phyloP scores from a whole-genome alignment of 2,797 vertebrate species.

The Microhierax caerulescens region DNA sequence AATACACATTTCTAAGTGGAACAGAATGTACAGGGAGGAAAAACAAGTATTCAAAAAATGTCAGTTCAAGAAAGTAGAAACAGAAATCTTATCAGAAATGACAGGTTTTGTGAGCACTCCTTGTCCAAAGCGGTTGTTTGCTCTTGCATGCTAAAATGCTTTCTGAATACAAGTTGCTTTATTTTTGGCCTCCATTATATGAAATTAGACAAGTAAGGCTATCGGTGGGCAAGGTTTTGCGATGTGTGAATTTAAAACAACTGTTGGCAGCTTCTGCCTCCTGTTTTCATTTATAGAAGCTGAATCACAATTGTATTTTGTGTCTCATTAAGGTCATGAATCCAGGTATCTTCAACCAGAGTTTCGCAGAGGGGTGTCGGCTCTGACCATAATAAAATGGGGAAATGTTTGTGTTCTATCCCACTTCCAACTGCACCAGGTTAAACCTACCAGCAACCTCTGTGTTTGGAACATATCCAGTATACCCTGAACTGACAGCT shows the following conservation, averaged over 20 bases:
- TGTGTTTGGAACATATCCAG: neutral
- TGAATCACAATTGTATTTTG: neutral
- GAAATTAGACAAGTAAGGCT: neutral
- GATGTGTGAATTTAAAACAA: neutral
- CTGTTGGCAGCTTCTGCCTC: neutral
- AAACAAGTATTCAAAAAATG: constrained; percentile 2
- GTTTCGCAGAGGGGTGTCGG: neutral
- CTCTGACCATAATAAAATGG: neutral
- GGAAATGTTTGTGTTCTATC: neutral
- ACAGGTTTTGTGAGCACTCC: neutral
- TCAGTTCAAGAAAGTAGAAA: neutral
- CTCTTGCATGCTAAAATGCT: neutral
- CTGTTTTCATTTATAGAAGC: neutral
- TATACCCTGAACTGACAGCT: neutral
- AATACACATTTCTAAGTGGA: constrained; percentile 22
- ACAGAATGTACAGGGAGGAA: neutral
- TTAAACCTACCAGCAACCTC: neutral
- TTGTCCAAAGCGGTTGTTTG: neutral
- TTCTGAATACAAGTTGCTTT: neutral
- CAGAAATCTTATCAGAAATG: neutral
- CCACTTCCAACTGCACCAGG: neutral
- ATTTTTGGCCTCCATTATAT: neutral
- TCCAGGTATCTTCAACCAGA: neutral
- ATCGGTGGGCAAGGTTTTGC: neutral
- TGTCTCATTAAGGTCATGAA: neutral